Evolutionary conservation across 2,113 vertebrate species (phyloP), one percentile per base, ranked within the genome.

Genomic region (Ophthalmolycus amberensis): DNA sequence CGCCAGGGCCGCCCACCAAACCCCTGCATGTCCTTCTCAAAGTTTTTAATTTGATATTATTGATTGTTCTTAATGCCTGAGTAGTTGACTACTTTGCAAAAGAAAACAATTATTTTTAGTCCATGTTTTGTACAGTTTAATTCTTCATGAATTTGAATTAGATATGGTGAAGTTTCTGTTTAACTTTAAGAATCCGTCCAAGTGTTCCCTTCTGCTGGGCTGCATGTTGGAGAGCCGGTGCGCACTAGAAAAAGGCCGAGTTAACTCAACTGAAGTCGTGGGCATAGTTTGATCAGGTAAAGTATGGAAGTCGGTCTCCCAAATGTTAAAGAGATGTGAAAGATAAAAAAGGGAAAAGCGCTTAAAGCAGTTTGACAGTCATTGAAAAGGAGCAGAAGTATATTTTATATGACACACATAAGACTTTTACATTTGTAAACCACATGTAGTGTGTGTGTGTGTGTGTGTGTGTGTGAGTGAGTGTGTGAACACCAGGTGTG

Each of bases 121-220:
- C 88, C 80, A 77, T 90, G 80, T 91, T 93, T 94, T 94, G 60
- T 93, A 91, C 87, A 88, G 80, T 84, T 86, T 84, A 83, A 83
- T 88, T 91, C 77, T 85, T 78, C 58, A 77, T 72, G 63, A 74
- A 62, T 82, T 71, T 89, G 10, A 89, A 80, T 37, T 70, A 8
- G 48, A 22, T 59, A 46, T 58, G 56, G 40, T 32, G 11, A 71
- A 11, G 76, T 83, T 77, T 77, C 64, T 76, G 71, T 75, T 75
- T 66, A 63, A 87, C 34, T 64, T 78, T 60, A 76, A 80, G 71
- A 85, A 85, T 71, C 37, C 81, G 77, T 92, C 91, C 88, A 58
- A 44, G 78, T 71, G 59, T 80, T 79, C 68, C 46, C 46, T 29
- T 59, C 75, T 75, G 71, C 50, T 48, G 72, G 67, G 72, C 20